Evolutionary conservation across 2,113 vertebrate genomes (phyloP).

Genomic region (Clinocottus analis): DNA sequence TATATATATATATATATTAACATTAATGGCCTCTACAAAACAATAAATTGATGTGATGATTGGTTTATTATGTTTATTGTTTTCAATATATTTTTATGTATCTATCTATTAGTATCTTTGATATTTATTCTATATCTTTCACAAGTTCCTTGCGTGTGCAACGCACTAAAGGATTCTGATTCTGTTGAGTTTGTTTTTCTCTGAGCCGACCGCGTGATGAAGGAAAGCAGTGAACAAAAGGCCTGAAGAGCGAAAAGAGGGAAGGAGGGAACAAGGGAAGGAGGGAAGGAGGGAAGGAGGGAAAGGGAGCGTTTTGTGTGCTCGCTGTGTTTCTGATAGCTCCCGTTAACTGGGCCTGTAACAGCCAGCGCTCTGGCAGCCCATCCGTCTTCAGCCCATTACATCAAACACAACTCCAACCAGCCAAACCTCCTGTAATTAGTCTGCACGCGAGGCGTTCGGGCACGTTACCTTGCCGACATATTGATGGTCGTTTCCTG

Average conservation of each 20-base stretch:
- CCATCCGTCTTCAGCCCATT: conserved; percentile 65
- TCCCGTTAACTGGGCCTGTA: conserved; percentile 56
- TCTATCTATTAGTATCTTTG: no score
- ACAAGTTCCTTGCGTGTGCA: no score
- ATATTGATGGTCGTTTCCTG: conserved; percentile 94
- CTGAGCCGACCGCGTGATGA: background rate
- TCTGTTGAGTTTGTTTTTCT: background rate
- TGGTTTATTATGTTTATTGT: background rate
- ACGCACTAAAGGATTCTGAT: no score
- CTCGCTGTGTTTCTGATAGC: conserved; percentile 43
- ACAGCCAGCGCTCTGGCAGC: conserved; percentile 51
- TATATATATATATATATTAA: no score
- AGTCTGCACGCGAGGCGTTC: conserved; percentile 40
- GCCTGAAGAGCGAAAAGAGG: background rate
- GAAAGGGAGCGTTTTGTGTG: conserved; percentile 7
- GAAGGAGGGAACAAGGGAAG: no score
- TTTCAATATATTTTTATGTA: no score
- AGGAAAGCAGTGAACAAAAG: background rate
- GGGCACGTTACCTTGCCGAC: conserved; percentile 94
- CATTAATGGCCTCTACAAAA: background rate
- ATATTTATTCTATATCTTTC: no score
- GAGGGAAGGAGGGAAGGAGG: no score
- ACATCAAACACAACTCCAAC: conserved; percentile 57
- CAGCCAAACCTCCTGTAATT: conserved; percentile 61
- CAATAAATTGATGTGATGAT: background rate